Conservation (phyloP, 2,888 invertebrate species). For the Metellina segmentata region DNA sequence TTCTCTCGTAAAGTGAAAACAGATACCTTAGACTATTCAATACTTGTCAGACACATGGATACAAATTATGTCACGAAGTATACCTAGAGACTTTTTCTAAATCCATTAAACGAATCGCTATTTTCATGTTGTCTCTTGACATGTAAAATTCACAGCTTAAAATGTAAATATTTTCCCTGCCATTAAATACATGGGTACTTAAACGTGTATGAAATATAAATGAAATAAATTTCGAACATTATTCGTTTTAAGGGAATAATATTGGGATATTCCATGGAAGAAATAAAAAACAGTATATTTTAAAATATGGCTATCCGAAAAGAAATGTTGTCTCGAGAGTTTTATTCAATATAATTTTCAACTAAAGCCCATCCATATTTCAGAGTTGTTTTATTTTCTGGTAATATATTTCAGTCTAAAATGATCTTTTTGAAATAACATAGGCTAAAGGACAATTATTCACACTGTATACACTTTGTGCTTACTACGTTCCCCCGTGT, state of each 20-base stretch:
- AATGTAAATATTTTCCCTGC: not conserved
- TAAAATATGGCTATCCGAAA: not conserved
- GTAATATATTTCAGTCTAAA: no score
- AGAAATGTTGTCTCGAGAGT: not conserved
- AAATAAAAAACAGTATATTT: not conserved
- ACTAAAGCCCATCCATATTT: not conserved
- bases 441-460: no score
- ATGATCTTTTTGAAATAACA: no score
- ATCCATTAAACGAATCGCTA: not conserved
- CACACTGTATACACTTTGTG: no score
- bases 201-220: not conserved
- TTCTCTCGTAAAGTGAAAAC: not conserved
- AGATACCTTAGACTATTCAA: not conserved
- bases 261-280: not conserved
- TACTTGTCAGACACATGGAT: not conserved
- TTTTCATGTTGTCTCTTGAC: not conserved
- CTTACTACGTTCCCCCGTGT: no score
- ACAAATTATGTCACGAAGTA: not conserved
- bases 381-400: no score
- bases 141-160: not conserved
- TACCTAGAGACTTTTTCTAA: not conserved
- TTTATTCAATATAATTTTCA: not conserved
- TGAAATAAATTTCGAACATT: not conserved
- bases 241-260: not conserved
- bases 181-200: not conserved